phyloP scores from a whole-genome alignment of 2,797 vertebrate species.

The Pygocentrus nattereri region DNA sequence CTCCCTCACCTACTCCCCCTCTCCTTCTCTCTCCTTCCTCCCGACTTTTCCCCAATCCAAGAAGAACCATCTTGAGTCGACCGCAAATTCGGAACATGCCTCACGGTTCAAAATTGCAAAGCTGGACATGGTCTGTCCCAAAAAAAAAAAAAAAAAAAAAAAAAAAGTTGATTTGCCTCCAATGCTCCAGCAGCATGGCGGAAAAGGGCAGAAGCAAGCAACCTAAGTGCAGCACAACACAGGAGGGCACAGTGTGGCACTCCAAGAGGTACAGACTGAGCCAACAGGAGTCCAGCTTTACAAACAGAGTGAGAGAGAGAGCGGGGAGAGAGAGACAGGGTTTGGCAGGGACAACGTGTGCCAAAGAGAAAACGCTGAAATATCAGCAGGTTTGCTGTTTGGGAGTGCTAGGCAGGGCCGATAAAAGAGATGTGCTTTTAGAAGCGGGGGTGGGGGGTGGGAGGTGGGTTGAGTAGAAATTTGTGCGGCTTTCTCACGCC shows the following conservation, averaged over 20 bases:
- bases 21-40: neutral
- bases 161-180: neutral
- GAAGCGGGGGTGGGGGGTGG: neutral
- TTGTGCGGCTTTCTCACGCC: slow-evolving; percentile 58
- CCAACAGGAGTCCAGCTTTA: slow-evolving; percentile 10
- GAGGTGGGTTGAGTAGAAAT: slow-evolving; percentile 26
- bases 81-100: slow-evolving; percentile 67
- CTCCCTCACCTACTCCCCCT: neutral
- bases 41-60: slow-evolving; percentile 41
- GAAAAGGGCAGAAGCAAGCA: slow-evolving; percentile 16
- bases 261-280: slow-evolving; percentile 22
- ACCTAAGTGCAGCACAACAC: slow-evolving; percentile 25
- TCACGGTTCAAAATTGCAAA: slow-evolving; percentile 51
- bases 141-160: neutral
- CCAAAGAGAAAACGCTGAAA: slow-evolving; percentile 38
- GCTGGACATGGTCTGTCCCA: slow-evolving; percentile 16
- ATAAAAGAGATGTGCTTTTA: slow-evolving; percentile 61
- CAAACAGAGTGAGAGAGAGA: slow-evolving; percentile 19
- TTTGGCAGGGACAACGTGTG: slow-evolving; percentile 48
- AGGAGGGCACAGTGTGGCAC: neutral
- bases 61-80: slow-evolving; percentile 58
- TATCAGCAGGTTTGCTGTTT: slow-evolving; percentile 49
- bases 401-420: slow-evolving; percentile 32
- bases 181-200: neutral
- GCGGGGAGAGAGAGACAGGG: slow-evolving; percentile 15